phyloP scores from a whole-genome alignment of 2,113 vertebrate genomes.

The Toxotes chatareus region DNA sequence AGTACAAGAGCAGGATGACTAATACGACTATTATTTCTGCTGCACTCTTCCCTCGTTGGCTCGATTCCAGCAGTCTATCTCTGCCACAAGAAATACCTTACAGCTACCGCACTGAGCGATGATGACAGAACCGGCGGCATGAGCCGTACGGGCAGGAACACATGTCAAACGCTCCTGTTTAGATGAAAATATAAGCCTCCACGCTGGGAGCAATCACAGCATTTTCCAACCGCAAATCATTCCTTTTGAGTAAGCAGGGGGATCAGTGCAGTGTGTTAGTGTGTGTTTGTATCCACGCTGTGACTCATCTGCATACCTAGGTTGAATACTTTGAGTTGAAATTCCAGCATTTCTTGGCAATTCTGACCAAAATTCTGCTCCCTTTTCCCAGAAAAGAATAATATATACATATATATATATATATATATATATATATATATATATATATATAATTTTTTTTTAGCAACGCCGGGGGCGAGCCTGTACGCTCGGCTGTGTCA shows the following conservation, averaged over 20 bases:
- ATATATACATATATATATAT: no score
- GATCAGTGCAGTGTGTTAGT: background rate
- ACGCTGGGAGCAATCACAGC: background rate
- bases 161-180: slow-evolving; percentile 18
- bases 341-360: background rate
- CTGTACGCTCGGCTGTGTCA: background rate
- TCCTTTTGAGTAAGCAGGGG: background rate
- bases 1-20: slow-evolving; percentile 19
- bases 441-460: background rate
- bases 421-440: no score
- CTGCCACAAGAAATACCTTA: background rate
- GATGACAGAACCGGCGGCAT: slow-evolving; percentile 7
- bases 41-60: slow-evolving; percentile 19
- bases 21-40: slow-evolving; percentile 22
- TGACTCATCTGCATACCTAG: slow-evolving; percentile 12
- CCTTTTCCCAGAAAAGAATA: background rate
- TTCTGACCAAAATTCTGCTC: background rate
- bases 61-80: background rate
- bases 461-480: background rate
- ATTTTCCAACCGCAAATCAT: slow-evolving; percentile 8
- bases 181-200: slow-evolving; percentile 15
- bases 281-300: background rate
- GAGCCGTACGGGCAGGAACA: background rate
- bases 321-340: background rate
- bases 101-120: slow-evolving; percentile 12